Conservation (phyloP, 2,113 vertebrate genomes). For the Coptodon bakossiorum region DNA sequence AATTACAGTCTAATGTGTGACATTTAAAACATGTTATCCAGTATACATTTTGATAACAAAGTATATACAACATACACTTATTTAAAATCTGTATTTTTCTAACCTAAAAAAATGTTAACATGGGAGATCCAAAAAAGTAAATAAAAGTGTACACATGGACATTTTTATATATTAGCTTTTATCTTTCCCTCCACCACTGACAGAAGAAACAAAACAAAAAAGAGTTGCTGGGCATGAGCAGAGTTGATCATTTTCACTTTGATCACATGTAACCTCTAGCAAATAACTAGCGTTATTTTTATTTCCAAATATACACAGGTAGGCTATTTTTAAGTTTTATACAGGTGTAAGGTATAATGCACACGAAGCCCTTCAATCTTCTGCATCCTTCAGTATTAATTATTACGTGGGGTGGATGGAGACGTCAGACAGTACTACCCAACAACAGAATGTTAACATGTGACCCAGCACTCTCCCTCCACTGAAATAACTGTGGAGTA, state of each 20-base stretch:
- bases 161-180: slow-evolving; percentile 54
- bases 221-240: neutral
- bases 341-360: slow-evolving; percentile 5
- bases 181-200: slow-evolving; percentile 19
- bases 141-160: slow-evolving; percentile 23
- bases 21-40: neutral
- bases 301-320: slow-evolving; percentile 25
- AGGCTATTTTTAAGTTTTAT: slow-evolving; percentile 12
- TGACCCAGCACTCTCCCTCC: neutral
- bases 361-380: neutral
- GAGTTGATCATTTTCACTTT: neutral
- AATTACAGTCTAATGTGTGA: neutral
- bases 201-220: slow-evolving; percentile 2
- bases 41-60: neutral
- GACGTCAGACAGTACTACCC: slow-evolving; percentile 9
- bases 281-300: slow-evolving; percentile 6
- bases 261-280: neutral
- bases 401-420: neutral
- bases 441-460: slow-evolving; percentile 3
- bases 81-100: slow-evolving; percentile 37
- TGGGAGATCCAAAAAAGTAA: neutral
- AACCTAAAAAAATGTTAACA: neutral
- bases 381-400: slow-evolving; percentile 39
- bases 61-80: slow-evolving; percentile 8
- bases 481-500: neutral